Evolutionary conservation across 2,888 invertebrate genomes (phyloP).

Genomic region (Caenorhabditis wallacei): DNA sequence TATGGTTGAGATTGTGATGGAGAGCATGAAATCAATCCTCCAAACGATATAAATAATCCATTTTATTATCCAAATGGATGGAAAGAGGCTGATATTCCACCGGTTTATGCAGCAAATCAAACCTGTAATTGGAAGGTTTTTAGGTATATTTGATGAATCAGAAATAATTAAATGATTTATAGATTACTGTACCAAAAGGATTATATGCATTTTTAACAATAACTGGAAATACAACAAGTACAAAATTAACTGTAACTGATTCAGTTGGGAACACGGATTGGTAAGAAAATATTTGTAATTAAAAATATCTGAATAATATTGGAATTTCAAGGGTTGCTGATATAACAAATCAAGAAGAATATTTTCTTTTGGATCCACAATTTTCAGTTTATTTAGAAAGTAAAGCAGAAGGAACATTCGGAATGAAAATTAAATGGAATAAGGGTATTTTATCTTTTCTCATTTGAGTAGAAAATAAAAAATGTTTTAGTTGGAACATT

Average conservation of each 20-base stretch:
- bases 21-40: conserved; percentile 6
- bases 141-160: background rate
- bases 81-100: background rate
- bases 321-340: background rate
- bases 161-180: background rate
- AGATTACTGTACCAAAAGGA: conserved; percentile 40
- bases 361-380: conserved; percentile 20
- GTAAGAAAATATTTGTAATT: background rate
- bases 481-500: conserved; percentile 23
- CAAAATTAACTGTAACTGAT: conserved; percentile 13
- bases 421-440: conserved; percentile 31
- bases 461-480: no score
- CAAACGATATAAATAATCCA: conserved; percentile 2
- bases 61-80: conserved; percentile 25
- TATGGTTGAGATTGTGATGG: conserved; percentile 11
- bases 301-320: background rate
- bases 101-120: conserved; percentile 11
- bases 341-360: conserved; percentile 1
- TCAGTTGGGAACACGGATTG: conserved; percentile 27
- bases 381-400: conserved; percentile 12
- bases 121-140: conserved; percentile 37
- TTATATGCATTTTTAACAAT: conserved; percentile 13
- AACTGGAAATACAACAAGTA: conserved; percentile 5
- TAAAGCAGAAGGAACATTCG: conserved; percentile 5
- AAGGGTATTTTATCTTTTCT: background rate